Percentiles rank a stretch among this genome's conserved stretches.
Conservation (phyloP, 2,888 invertebrate genomes). For the Aphidoletes aphidimyza region DNA sequence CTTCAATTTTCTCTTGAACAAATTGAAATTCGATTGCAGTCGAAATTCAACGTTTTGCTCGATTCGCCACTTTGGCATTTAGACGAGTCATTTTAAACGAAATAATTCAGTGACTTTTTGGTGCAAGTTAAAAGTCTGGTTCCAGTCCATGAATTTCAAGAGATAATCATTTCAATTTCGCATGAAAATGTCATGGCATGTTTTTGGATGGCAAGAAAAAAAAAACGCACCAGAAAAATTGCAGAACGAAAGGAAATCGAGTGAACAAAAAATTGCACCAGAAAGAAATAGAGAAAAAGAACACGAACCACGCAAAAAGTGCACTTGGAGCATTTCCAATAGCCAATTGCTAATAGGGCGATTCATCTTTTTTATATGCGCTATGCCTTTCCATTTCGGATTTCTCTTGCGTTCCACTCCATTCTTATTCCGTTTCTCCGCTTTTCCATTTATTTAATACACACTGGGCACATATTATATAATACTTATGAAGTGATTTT, state of each 20-base stretch:
- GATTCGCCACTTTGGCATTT: conserved; percentile 1
- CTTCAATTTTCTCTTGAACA: no score
- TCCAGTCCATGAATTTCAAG: background rate
- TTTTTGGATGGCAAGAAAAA: background rate
- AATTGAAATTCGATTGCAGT: background rate
- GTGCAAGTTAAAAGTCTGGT: background rate
- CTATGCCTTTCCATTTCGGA: background rate
- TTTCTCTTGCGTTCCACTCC: background rate
- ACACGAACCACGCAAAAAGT: background rate
- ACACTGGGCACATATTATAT: background rate
- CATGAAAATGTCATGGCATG: background rate
- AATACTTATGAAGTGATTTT: conserved; percentile 11
- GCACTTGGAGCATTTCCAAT: background rate
- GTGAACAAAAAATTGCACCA: background rate
- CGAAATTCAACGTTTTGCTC: background rate
- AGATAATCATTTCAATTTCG: conserved; percentile 11
- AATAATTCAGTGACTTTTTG: no score
- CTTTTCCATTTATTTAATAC: background rate
- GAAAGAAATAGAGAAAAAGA: background rate
- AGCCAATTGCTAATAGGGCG: conserved; percentile 27
- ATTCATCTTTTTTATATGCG: conserved; percentile 19
- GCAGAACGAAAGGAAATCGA: background rate
- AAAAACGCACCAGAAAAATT: background rate
- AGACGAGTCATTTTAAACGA: no score
- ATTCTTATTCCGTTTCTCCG: background rate